These are phyloP conservation scores for Altica lythri DNA, from an alignment of 2,888 invertebrate genomes.

Conservation along the genomic window DNA sequence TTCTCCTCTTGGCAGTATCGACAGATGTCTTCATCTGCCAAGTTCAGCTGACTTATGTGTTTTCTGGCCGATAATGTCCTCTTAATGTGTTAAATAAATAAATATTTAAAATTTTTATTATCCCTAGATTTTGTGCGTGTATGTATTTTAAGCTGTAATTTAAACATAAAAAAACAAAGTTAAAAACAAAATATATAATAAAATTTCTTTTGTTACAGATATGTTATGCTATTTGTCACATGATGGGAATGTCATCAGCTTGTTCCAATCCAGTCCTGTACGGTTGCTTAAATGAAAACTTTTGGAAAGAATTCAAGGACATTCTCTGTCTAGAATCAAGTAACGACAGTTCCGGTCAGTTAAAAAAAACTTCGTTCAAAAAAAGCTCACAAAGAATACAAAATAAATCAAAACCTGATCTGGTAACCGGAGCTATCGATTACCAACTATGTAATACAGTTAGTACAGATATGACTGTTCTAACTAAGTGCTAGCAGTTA, in stretches of 20 bases:
- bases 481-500: constrained; percentile 57
- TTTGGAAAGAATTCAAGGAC: constrained; percentile 86
- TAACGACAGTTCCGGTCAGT: constrained; percentile 49
- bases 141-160: too few species aligned
- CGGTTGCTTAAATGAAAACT: constrained; percentile 93
- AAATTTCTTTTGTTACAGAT: not conserved
- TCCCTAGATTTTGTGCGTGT: too few species aligned
- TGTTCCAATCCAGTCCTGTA: constrained; percentile 91
- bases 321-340: constrained; percentile 65
- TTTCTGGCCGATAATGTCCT: too few species aligned
- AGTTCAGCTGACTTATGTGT: too few species aligned
- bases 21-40: too few species aligned
- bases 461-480: constrained; percentile 57
- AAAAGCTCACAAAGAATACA: constrained; percentile 46
- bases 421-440: constrained; percentile 51
- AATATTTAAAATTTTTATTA: too few species aligned
- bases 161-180: too few species aligned
- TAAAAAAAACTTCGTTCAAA: constrained; percentile 58
- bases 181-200: too few species aligned
- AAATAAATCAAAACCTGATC: constrained; percentile 39
- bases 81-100: too few species aligned
- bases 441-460: constrained; percentile 60
- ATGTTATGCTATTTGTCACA: constrained; percentile 54
- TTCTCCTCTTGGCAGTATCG: too few species aligned
- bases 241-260: constrained; percentile 80